phyloP scores from a whole-genome alignment of 2,113 vertebrate species.

The Lanius collurio region DNA sequence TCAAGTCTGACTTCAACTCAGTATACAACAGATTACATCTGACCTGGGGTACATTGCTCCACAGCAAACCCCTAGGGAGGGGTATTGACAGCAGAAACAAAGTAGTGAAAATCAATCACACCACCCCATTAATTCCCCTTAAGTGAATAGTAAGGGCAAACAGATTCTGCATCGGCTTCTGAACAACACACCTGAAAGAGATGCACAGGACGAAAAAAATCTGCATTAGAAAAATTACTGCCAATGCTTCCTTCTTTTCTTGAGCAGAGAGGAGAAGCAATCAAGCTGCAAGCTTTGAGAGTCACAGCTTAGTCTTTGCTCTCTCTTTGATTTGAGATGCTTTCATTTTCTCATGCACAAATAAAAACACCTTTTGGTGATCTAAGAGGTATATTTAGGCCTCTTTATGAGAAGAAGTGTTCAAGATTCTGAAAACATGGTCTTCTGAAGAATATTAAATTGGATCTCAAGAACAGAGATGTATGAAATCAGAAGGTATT shows the following conservation, averaged over 20 bases:
- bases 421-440: neutral
- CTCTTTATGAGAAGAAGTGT: neutral
- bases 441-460: neutral
- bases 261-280: neutral
- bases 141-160: neutral
- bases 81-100: neutral
- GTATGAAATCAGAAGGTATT: neutral
- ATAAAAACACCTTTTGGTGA: neutral
- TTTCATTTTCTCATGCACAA: neutral
- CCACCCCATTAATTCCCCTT: neutral
- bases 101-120: neutral
- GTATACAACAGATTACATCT: neutral
- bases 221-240: neutral
- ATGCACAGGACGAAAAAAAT: neutral
- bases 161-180: neutral
- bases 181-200: neutral
- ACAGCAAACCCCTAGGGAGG: neutral
- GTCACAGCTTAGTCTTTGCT: neutral
- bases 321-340: neutral
- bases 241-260: neutral
- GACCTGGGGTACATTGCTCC: neutral
- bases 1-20: neutral
- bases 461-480: neutral
- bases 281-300: neutral
- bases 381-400: neutral